Evolutionary conservation across 1,140 invertebrate species (phyloP), one percentile per base, ranked within the genome.

Genomic region (Hirudo medicinalis): DNA sequence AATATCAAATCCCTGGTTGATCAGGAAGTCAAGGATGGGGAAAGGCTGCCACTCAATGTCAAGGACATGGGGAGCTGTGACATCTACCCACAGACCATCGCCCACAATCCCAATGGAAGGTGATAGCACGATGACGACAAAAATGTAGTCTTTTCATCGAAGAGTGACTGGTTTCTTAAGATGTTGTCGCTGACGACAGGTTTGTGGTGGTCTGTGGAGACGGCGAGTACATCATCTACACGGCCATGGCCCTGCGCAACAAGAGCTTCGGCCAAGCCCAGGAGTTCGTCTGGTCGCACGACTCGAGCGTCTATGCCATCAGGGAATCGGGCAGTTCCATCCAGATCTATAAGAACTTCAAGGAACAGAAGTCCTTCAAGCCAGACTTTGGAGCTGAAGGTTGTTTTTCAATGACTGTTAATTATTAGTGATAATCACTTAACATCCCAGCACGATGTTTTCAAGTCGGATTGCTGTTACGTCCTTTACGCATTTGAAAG

Each of bases 41-140:
- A 96, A 82, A 86, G 93, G 13, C 83, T 99, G 0, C 90, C 94
- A 3, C 85, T 99, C 11, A 88, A 90, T 3, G 89, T 96, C 0
- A 99, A 99, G 81, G 97, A 99, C 77, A 97, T 99, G 92, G 97
- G 97, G 0, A 92, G 92, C 25, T 99, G 94, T 83, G 97, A 99
- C 83, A 97, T 99, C 75, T 99, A 98, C 82, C 97, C 97, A 0
- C 96, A 99, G 80, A 97, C 91, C 0, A 93, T 99, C 74, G 89
- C 91, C 27, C 97, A 99, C 78, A 99, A 97, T 85, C 93, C 95
- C 0, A 99, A 99, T 83, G 97, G 97, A 60, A 87, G 94, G 83
- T 63, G 57, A 32, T n/a, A 13, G 6, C 15, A 6, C 32, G 6
- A 36, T 36, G 2, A 36, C 6, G 32, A 6, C 32, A 36, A 8